Evolutionary conservation across 2,797 vertebrate species (phyloP).

Genomic region (Bovichtus diacanthus): DNA sequence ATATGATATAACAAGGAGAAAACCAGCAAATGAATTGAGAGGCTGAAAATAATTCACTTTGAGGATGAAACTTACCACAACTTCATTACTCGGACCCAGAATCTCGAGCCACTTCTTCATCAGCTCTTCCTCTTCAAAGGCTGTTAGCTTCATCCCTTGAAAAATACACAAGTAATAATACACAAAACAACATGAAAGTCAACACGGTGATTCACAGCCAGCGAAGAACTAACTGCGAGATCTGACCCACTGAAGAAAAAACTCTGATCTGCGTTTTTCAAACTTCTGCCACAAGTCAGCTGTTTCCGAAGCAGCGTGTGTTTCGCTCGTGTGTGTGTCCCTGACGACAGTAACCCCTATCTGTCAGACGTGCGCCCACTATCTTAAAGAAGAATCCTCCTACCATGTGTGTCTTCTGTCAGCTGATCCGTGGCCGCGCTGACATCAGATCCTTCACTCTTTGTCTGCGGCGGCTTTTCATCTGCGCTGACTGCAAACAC

Average conservation of each 20-base stretch:
- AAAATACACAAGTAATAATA: constrained; percentile 20
- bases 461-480: constrained; percentile 70
- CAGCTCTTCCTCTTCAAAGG: constrained; percentile 82
- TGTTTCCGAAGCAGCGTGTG: constrained; percentile 26
- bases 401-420: constrained; percentile 78
- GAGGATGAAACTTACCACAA: constrained; percentile 88
- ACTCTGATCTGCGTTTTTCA: constrained; percentile 15
- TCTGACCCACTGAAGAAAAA: constrained; percentile 6
- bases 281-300: not conserved
- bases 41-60: too few species aligned
- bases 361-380: constrained; percentile 50
- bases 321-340: constrained; percentile 30
- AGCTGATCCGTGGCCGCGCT: constrained; percentile 68
- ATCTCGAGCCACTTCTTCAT: constrained; percentile 92
- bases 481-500: constrained; percentile 60
- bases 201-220: not conserved
- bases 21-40: too few species aligned
- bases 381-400: constrained; percentile 53
- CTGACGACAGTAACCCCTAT: constrained; percentile 62
- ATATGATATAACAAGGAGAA: too few species aligned
- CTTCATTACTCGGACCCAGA: constrained; percentile 91
- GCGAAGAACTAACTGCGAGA: not conserved
- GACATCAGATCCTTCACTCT: constrained; percentile 75
- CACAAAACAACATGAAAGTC: constrained; percentile 18
- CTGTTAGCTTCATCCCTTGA: constrained; percentile 72